Evolutionary conservation across 2,797 vertebrate species (phyloP).

Genomic region (Hyperoplus immaculatus): DNA sequence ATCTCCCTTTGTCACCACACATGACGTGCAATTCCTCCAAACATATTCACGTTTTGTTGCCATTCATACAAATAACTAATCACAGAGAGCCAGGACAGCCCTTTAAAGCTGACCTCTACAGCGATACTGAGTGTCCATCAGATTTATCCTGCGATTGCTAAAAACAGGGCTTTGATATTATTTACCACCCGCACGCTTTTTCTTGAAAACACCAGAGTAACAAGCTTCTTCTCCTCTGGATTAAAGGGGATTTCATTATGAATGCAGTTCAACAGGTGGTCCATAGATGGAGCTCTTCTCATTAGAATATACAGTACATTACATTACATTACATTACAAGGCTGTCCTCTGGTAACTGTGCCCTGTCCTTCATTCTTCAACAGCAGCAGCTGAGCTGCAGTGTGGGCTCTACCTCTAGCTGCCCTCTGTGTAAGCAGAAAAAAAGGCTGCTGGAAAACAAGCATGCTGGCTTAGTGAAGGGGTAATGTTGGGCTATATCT

Average conservation of each 20-base stretch:
- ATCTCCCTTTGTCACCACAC: slow-evolving; percentile 85
- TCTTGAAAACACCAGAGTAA: slow-evolving; percentile 16
- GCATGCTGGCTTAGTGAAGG: background rate
- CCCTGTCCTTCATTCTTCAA: slow-evolving; percentile 65
- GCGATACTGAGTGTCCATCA: slow-evolving; percentile 62
- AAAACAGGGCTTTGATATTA: slow-evolving; percentile 56
- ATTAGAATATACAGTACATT: slow-evolving; percentile 85
- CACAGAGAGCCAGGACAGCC: slow-evolving; percentile 60
- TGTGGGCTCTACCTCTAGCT: slow-evolving; percentile 57
- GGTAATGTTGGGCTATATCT: slow-evolving; percentile 8
- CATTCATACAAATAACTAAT: slow-evolving; percentile 86
- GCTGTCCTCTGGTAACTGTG: slow-evolving; percentile 59
- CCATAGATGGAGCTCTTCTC: slow-evolving; percentile 90
- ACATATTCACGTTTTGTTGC: slow-evolving; percentile 82
- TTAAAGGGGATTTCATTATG: slow-evolving; percentile 35
- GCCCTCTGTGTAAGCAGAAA: slow-evolving; percentile 45
- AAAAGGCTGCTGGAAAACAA: slow-evolving; percentile 20
- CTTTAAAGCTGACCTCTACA: slow-evolving; percentile 72
- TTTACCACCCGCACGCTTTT: slow-evolving; percentile 48
- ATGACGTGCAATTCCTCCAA: slow-evolving; percentile 83
- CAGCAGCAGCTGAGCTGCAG: slow-evolving; percentile 57
- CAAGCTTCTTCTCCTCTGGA: slow-evolving; percentile 15
- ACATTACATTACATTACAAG: slow-evolving; percentile 74
- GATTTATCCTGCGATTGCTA: slow-evolving; percentile 57
- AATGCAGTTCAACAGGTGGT: slow-evolving; percentile 89